Base-by-base conservation (phyloP, 2,888 invertebrate genomes). In the Cryptus armator region DNA sequence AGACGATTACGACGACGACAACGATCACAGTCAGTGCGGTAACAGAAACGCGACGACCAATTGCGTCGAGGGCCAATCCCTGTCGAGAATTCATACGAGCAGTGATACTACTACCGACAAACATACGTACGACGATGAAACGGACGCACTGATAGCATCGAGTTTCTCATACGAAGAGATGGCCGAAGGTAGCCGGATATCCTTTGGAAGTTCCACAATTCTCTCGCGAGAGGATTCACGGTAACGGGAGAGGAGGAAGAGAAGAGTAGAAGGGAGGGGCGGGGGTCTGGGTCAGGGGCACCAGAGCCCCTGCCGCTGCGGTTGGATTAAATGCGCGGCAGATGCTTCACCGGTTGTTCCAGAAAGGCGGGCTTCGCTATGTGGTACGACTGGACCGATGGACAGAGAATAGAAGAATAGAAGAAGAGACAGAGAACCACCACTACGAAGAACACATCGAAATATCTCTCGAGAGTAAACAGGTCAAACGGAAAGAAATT, bases 121-220 rank as follows among this genome's bases (percentile, higher is more conserved):
- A 68, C 56, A 5, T 56, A 59, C 44, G 24, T 43, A 81, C 37
- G 10, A 5, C 32, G 24, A 3, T 53, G 62, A 43, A 62, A 80
- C 24, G 46, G 83, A 80, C 9, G 46, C 66, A 9, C 44, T 66
- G 66, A 59, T 71, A 2, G 80, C 83, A 14, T 85, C 85, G 43
- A 85, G 76, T 24, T 85, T 83, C 16, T 83, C 83, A 2, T 85
- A 85, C 51, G 85, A 82, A 51, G 71, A 82, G 3, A 67, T 76
- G 7, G 71, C 37, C 24, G 85, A 75, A 19, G 67, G 46, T 16
- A 79, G 82, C 77, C 71, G 66, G 12, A 77, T 72, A 29, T 83
- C 83, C 29, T 68, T 80, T 37, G 85, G 68, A 53, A 83, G 77
- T 85, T 85, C 83, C 37, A 68, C 68, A 1, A 79, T 67, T 72